Base-by-base conservation (phyloP, 2,113 vertebrate genomes). In the Turdus rufiventris region DNA sequence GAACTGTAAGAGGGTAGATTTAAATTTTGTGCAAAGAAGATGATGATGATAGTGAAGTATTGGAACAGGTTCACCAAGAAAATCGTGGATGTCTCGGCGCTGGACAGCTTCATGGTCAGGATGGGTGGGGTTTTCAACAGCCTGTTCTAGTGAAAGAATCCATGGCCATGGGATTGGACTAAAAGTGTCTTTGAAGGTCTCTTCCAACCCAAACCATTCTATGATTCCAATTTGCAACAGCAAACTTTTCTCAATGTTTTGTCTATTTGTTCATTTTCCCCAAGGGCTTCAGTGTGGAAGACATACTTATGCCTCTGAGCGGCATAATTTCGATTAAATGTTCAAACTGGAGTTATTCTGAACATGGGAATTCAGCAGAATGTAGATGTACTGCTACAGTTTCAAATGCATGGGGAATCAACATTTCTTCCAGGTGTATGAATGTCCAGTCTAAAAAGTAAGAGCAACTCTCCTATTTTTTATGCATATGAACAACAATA, bases 391-490 rank as follows among this genome's bases (percentile, higher is more conserved):
- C 31, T 38, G 17, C 18, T 63, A 7, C 5, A 56, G 2, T 31
- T 89, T 89, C 29, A 66, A 17, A 50, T 17, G 2, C 18, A 13
- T n/a, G 12, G 4, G 11, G 10, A 79, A 42, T 47, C 21, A 53
- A 5, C 11, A 47, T 25, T 65, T 38, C 12, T 66, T 38, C 10
- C 23, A 26, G 17, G 6, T 0, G 0, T 60, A 36, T 1, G 4
- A 5, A 51, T 33, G 21, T 26, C 18, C 79, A 63, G 48, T 13
- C 28, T 4, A 18, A 40, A 43, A 72, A 57, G 2, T 14, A 85
- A 25, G 6, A 68, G 1, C 10, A 28, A 8, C 4, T 40, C 12
- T 45, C 24, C 7, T 25, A 20, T 70, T 67, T 70, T 61, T 42
- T 71, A 38, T 60, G 21, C 14, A 61, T 9, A 5, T 45, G 19